Base-by-base conservation (phyloP, 2,797 vertebrate genomes). In the Eulemur coronatus region DNA sequence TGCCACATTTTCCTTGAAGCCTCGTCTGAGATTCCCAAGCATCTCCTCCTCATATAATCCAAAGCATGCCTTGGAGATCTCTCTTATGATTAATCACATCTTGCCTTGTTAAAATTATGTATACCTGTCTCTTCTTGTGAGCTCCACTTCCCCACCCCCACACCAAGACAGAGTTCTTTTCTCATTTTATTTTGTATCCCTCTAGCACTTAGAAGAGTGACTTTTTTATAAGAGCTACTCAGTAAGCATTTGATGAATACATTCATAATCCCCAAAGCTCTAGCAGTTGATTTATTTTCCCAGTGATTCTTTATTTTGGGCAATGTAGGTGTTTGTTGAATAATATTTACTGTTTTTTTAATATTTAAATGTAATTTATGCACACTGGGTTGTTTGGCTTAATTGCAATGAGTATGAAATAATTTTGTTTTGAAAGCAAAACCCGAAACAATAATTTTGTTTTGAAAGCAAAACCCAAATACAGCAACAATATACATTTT, bases 291-390 rank as follows among this genome's bases (percentile, higher is more conserved):
- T 94, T 96, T 91, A 91, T 92, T 95, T 89, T 92, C 59, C 43
- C 55, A 92, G 63, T 35, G 63, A 92, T 91, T 89, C 46, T 88
- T 96, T 94, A 78, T 82, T 97, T 92, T 80, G 81, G 52, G 69
- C 69, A 89, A 72, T 35, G 63, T 55, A 92, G 75, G 38, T 91
- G 15, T 76, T 70, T 94, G 52, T 22, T 84, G 35, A 95, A 92
- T 95, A 79, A 70, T 61, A 96, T 59, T 93, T 72, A 38, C 38
- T 38, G 5, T 69, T 7, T 59, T 81, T 88, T 93, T 43, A 97
- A 93, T 96, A 93, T 92, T 88, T 96, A 95, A 95, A 72, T 89
- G 20, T 38, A 92, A 79, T 55, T 97, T 95, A 89, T 89, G 33
- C 59, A 92, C 91, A 48, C 50, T 91, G 26, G 1, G 79, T 78